Conservation (phyloP, 2,888 invertebrate genomes). For the Prenolepis imparis region DNA sequence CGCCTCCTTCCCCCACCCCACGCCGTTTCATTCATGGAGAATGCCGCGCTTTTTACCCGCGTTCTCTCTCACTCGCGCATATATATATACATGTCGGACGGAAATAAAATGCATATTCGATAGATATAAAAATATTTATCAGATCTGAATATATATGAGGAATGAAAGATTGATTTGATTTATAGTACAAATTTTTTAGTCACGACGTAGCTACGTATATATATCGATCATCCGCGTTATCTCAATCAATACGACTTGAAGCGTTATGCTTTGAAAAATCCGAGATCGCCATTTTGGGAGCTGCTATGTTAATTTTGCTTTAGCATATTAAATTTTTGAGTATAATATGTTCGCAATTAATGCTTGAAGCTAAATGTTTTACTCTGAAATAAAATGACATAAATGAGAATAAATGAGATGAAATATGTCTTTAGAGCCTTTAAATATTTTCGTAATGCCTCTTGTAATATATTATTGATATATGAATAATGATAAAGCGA, state of each 20-base stretch:
- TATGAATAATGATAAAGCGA: not conserved
- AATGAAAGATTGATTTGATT: not conserved
- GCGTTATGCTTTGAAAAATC: not conserved
- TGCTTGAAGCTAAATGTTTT: too few relatives aligned
- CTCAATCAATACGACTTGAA: not conserved
- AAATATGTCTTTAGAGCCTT: too few relatives aligned
- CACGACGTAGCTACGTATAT: not conserved
- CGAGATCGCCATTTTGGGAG: not conserved
- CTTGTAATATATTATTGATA: not conserved
- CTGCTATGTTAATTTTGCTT: not conserved
- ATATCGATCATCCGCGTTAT: not conserved
- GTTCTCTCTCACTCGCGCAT: not conserved
- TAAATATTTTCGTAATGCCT: too few relatives aligned
- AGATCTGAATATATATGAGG: not conserved
- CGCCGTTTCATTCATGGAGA: constrained; percentile 77
- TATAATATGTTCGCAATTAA: not conserved
- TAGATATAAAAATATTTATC: not conserved
- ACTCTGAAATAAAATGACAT: too few relatives aligned
- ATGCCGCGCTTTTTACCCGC: constrained; percentile 46
- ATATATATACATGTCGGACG: too few relatives aligned
- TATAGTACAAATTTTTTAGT: not conserved
- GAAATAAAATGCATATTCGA: not conserved
- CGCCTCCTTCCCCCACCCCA: constrained; percentile 15
- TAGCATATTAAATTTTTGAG: not conserved
- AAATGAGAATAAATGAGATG: too few relatives aligned